A percentile compares a stretch with the other conserved stretches of the same genome.
Evolutionary conservation across 1,140 invertebrate species (phyloP).

Genomic region (Pseudomyrmex dendroicus): DNA sequence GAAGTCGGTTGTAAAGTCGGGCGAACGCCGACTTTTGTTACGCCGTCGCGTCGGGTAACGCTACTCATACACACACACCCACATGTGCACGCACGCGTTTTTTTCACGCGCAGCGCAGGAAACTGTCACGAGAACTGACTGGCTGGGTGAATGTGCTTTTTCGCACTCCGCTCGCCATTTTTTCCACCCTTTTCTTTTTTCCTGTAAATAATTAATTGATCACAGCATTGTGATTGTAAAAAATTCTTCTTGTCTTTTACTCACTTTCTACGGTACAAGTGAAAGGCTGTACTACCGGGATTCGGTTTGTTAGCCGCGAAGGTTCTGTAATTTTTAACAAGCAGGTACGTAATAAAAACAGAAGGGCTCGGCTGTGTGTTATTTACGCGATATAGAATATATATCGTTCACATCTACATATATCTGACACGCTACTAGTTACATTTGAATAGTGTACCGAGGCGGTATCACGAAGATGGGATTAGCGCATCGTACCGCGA

Average conservation of each 20-base stretch:
- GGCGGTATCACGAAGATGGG: slow-evolving; percentile 12
- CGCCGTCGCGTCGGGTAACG: slow-evolving; percentile 15
- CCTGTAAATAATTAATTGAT: no score
- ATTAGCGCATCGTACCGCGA: slow-evolving; percentile 46
- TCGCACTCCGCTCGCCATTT: neutral
- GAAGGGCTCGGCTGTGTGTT: no score
- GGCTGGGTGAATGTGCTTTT: slow-evolving; percentile 8
- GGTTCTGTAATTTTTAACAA: no score
- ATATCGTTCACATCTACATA: slow-evolving; percentile 10
- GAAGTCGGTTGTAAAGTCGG: slow-evolving; percentile 75
- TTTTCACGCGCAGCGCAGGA: slow-evolving; percentile 66
- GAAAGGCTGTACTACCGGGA: no score
- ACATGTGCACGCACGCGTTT: slow-evolving; percentile 13
- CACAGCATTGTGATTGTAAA: no score
- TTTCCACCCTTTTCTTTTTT: neutral
- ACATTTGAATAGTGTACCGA: slow-evolving; percentile 15
- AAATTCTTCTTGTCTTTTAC: no score
- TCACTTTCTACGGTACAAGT: no score
- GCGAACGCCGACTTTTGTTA: slow-evolving; percentile 55
- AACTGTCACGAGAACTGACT: slow-evolving; percentile 66
- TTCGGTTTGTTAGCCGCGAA: no score
- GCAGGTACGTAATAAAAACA: no score
- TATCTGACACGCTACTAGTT: slow-evolving; percentile 5
- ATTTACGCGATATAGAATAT: no score
- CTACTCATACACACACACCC: neutral